Conservation (phyloP, 2,888 invertebrate genomes). For the Drosophila rellima region DNA sequence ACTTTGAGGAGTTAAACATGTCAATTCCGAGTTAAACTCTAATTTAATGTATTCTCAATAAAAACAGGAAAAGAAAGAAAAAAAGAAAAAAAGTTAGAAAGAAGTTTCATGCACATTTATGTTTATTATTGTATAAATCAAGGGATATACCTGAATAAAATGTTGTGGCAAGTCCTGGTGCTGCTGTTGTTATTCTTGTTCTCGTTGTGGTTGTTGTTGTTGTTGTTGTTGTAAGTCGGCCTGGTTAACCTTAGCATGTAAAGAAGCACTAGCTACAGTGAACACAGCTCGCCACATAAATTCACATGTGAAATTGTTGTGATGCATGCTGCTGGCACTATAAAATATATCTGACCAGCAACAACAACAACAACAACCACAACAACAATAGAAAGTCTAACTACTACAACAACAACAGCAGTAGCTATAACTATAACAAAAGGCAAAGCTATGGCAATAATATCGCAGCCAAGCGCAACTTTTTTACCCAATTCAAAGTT, state of each 20-base stretch:
- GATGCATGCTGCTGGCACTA: constrained; percentile 69
- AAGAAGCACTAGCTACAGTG: constrained; percentile 56
- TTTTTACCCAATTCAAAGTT: constrained; percentile 69
- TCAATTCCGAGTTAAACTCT: neutral
- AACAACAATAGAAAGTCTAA: neutral
- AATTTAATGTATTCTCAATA: neutral
- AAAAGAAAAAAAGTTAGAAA: no score
- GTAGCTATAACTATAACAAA: constrained; percentile 24
- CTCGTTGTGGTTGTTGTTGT: neutral
- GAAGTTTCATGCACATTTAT: constrained; percentile 63
- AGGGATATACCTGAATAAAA: constrained; percentile 65
- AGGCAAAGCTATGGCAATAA: constrained; percentile 49
- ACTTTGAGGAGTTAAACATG: neutral
- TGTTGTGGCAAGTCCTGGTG: constrained; percentile 34
- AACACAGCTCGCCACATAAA: constrained; percentile 50
- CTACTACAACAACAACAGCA: constrained; percentile 1
- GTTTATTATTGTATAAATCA: constrained; percentile 79
- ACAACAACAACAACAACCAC: constrained; percentile 35
- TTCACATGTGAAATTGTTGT: constrained; percentile 50
- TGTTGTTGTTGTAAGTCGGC: constrained; percentile 8
- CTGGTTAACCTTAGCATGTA: constrained; percentile 50
- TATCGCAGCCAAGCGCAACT: constrained; percentile 52
- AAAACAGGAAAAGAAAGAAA: constrained; percentile 27
- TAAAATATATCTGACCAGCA: constrained; percentile 69
- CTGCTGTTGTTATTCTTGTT: neutral